Base-by-base conservation (phyloP, 2,113 vertebrate genomes). In the Miniopterus natalensis region DNA sequence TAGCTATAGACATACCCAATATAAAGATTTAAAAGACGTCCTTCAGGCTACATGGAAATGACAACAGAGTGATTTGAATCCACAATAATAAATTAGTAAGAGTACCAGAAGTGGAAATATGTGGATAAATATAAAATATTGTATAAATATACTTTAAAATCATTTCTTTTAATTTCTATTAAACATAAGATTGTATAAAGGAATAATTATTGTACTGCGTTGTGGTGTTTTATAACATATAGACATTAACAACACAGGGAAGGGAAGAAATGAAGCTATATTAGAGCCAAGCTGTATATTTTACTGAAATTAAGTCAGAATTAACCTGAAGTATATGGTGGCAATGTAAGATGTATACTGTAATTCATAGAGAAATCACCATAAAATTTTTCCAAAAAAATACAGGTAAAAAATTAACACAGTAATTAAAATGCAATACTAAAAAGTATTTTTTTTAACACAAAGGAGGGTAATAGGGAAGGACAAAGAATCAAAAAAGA, bases 281-380 rank as follows among this genome's bases (percentile, higher is more conserved):
- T 31, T 36, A 66, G 17, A 83, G 18, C 2, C 25, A 85, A 78
- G 20, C 17, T 89, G 27, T 57, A 15, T 57, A 71, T n/a, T 71
- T 85, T 55, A 70, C 85, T 61, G 66, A 81, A 86, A 90, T 49
- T 61, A 71, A 84, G 53, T 89, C 53, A 71, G 47, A 49, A 49
- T 57, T 49, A 47, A 71, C 36, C 55, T 40, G 25, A 93, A 90
- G 23, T 73, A 80, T 21, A 65, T 0, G 71, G 53, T 70, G 45
- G 88, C 84, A 25, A 84, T 51, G 93, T 92, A 61, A 70, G 36
- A 73, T 15, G 25, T 40, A 29, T 18, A n/a, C 23, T 86, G 3
- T 93, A 91, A 95, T 85, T 45, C 53, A 90, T 11, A 68, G n/a
- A 84, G 61, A 84, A 90, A 94, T 5, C 61, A 94, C 2, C 9